A percentile compares a stretch with the other conserved stretches of the same genome.
Conservation (phyloP, 2,888 invertebrate genomes). For the Mythimna loreyi region DNA sequence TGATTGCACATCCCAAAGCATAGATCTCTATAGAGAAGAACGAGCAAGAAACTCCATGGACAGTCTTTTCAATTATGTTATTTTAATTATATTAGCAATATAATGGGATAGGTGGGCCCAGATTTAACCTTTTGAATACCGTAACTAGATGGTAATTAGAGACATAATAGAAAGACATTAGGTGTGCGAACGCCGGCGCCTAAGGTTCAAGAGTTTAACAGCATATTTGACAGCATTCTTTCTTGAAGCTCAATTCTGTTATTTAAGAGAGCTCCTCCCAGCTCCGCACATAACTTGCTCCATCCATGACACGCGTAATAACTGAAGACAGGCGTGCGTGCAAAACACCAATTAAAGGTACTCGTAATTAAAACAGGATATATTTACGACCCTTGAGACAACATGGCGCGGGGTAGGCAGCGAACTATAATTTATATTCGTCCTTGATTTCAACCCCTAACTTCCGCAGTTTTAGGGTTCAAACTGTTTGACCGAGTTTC, state of each 20-base stretch:
- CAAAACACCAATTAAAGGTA: conserved; percentile 82
- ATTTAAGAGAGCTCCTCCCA: conserved; percentile 37
- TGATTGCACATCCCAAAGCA: too few relatives aligned
- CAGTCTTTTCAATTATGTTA: too few relatives aligned
- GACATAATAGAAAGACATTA: too few relatives aligned
- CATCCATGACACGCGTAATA: conserved; percentile 60
- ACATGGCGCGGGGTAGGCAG: conserved; percentile 82
- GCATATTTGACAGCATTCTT: neutral
- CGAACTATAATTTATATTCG: conserved; percentile 81
- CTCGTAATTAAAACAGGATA: conserved; percentile 87
- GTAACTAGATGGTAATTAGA: too few relatives aligned
- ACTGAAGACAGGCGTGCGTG: conserved; percentile 76
- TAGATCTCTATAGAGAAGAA: too few relatives aligned
- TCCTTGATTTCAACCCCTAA: conserved; percentile 86
- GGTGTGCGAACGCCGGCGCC: too few relatives aligned
- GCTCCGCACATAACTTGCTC: conserved; percentile 34
- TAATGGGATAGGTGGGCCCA: too few relatives aligned
- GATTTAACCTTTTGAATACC: too few relatives aligned
- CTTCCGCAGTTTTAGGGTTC: conserved; percentile 70
- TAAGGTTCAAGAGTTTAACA: too few relatives aligned
- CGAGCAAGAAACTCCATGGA: too few relatives aligned
- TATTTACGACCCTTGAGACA: conserved; percentile 87
- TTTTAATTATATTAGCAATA: too few relatives aligned
- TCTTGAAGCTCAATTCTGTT: conserved; percentile 6
- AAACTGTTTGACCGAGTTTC: conserved; percentile 73